These are phyloP conservation scores for Horisme vitalbata DNA, from an alignment of 2,888 invertebrate genomes.

Conservation along the genomic window DNA sequence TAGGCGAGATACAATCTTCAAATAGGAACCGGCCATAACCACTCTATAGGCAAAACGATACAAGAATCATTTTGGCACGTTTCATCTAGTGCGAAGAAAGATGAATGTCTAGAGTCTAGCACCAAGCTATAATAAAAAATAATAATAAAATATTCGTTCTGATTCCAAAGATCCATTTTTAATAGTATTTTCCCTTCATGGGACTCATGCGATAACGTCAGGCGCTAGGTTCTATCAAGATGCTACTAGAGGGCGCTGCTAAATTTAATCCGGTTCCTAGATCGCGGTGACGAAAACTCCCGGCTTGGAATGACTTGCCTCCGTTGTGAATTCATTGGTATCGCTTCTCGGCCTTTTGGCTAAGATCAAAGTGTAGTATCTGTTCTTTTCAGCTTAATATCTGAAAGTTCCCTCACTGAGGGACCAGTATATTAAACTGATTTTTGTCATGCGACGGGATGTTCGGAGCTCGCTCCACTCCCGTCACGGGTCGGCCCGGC, in stretches of 20 bases:
- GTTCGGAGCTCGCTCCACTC: constrained; percentile 23
- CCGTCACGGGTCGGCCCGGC: constrained; percentile 25
- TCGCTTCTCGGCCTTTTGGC: constrained; percentile 25
- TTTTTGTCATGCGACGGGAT: constrained; percentile 23
- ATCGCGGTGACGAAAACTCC: constrained; percentile 20
- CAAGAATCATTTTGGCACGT: too few species aligned
- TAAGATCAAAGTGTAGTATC: constrained; percentile 25
- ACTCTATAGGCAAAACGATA: too few species aligned
- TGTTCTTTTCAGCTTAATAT: constrained; percentile 25
- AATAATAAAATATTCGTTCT: too few species aligned
- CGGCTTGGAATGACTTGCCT: constrained; percentile 2
- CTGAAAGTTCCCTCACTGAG: constrained; percentile 23
- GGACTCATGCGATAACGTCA: too few species aligned
- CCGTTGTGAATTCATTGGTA: not conserved
- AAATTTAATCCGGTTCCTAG: constrained; percentile 3
- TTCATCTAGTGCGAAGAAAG: too few species aligned
- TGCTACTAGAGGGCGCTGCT: constrained; percentile 13
- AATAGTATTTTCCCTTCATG: too few species aligned
- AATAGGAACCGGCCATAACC: too few species aligned
- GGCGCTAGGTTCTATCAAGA: not conserved
- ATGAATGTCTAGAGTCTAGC: too few species aligned
- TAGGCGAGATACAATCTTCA: too few species aligned
- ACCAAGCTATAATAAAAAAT: too few species aligned
- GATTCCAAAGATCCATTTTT: too few species aligned
- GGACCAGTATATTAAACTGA: constrained; percentile 24